These are phyloP conservation scores for Schizaphis graminum DNA, from an alignment of 2,888 invertebrate species.

Conservation along the genomic window DNA sequence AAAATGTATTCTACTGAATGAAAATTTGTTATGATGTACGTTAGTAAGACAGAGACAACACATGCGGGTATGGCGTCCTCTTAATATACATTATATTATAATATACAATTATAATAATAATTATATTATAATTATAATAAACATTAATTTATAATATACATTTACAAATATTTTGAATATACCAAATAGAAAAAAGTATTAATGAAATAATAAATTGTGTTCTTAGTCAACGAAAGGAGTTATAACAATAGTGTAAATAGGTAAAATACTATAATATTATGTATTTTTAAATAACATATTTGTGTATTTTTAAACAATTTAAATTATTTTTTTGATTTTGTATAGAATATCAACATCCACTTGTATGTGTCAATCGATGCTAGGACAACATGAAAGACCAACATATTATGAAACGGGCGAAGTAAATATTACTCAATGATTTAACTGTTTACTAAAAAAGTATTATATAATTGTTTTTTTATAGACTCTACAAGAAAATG, in stretches of 20 bases:
- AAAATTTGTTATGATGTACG: too few relatives aligned
- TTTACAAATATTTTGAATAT: background rate
- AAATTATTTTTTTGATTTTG: background rate
- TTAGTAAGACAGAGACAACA: too few relatives aligned
- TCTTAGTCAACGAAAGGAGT: background rate
- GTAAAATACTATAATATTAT: background rate
- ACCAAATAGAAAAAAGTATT: background rate
- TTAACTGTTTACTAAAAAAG: background rate
- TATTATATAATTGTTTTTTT: background rate
- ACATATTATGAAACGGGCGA: background rate
- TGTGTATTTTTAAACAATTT: background rate
- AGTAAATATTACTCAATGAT: background rate
- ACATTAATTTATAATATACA: too few relatives aligned
- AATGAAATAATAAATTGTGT: background rate
- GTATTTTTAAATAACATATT: background rate
- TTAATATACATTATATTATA: too few relatives aligned
- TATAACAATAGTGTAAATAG: background rate
- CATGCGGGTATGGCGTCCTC: too few relatives aligned
- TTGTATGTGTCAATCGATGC: background rate
- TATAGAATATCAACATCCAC: background rate
- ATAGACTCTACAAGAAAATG: background rate
- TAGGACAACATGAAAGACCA: background rate
- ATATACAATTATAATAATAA: too few relatives aligned
- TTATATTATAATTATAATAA: too few relatives aligned
- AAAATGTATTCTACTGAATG: too few relatives aligned